Conservation (phyloP, 2,113 vertebrate genomes). For the Coptodon rendalli region DNA sequence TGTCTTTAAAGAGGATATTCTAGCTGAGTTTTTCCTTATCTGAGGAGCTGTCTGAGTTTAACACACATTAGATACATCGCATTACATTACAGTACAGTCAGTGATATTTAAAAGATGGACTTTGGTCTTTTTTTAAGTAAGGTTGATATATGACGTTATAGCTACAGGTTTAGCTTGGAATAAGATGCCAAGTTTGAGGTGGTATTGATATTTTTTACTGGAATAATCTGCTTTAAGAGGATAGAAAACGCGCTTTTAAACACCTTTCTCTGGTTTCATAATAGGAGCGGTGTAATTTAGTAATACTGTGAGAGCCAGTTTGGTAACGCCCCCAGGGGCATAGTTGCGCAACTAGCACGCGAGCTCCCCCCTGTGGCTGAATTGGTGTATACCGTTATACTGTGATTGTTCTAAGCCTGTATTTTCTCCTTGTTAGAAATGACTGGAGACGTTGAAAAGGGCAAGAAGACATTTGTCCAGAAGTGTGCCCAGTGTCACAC, state of each 20-base stretch:
- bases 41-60: not conserved
- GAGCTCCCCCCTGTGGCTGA: conserved; percentile 7
- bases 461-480: conserved; percentile 78
- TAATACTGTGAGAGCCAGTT: not conserved
- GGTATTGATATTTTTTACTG: not conserved
- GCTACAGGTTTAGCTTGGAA: not conserved
- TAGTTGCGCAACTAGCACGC: not conserved
- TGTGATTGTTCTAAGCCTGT: not conserved
- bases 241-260: not conserved
- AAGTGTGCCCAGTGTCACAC: conserved; percentile 80
- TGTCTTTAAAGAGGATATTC: not conserved
- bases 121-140: not conserved
- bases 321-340: not conserved
- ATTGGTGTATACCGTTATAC: not conserved
- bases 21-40: not conserved
- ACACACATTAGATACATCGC: not conserved
- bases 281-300: not conserved
- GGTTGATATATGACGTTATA: not conserved
- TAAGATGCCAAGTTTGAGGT: not conserved
- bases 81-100: not conserved
- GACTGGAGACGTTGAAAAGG: conserved; percentile 69
- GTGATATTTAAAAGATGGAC: not conserved
- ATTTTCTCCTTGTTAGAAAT: conserved; percentile 11
- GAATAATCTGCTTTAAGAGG: not conserved
- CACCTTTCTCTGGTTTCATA: not conserved